Evolutionary conservation across 2,113 vertebrate genomes (phyloP), one percentile per base, ranked within the genome.

Genomic region (Phylloscopus trochilus): DNA sequence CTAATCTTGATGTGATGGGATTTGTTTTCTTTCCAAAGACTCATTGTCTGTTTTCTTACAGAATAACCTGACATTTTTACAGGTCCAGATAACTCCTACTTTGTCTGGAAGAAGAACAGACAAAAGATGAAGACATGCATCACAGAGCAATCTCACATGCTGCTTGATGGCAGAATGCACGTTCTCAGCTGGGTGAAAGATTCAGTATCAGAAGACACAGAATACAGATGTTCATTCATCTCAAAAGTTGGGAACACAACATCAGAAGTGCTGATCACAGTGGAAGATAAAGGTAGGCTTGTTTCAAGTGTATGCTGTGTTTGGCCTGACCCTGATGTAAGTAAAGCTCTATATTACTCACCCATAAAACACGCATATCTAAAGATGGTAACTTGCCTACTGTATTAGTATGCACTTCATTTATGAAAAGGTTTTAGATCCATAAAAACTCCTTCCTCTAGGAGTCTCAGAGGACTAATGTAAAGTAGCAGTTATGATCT

Each of bases 121-220:
- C 98, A 93, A 28, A 96, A 60, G 37, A 97, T 99, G 93, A 97
- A 98, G 73, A 92, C 73, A 5, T 98, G 97, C 24, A 72, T 98
- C 66, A 97, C 63, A 8, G 97, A 98, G 88, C 97, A 98, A 88
- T 98, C 97, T 63, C 97, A 95, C 5, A 27, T 6, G 4, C 90
- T 99, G 86, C 92, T 95, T 14, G 96, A 97, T n/a, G 98, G 97
- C 64, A 96, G 94, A 86, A 86, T 97, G 21, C 98, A 99, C 6
- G 96, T 98, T 86, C 98, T 99, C 97, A 99, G 99, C 96, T 99
- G 99, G 99, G 95, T 99, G 76, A 97, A 91, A 92, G 98, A 98
- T 10, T 91, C 98, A 10, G 70, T 98, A 67, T 89, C 75, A 74
- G 97, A 98, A 87, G 98, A 98, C 15, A 93, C 98, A 20, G 97